phyloP scores from a whole-genome alignment of 1,140 invertebrate species.

The Drosophila pruinosa region DNA sequence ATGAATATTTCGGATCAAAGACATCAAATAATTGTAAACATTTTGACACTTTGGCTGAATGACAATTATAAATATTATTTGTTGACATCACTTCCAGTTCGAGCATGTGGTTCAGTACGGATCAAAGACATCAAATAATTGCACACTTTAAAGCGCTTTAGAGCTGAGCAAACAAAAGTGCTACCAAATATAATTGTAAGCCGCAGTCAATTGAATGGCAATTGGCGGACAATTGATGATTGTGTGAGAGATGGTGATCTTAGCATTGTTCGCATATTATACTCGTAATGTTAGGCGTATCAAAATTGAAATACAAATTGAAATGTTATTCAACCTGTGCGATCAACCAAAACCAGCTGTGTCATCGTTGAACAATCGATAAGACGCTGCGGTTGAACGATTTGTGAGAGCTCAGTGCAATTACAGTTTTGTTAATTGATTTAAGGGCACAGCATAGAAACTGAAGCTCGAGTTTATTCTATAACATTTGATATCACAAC shows the following conservation, averaged over 20 bases:
- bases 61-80: not conserved
- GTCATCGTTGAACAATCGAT: constrained; percentile 8
- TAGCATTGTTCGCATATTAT: constrained; percentile 19
- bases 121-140: constrained; percentile 55
- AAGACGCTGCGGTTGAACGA: not conserved
- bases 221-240: constrained; percentile 30
- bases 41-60: not conserved
- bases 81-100: constrained; percentile 31
- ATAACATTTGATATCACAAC: too few relatives aligned
- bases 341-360: constrained; percentile 10
- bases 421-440: too few relatives aligned
- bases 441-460: too few relatives aligned
- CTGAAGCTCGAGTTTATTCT: too few relatives aligned
- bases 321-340: constrained; percentile 70
- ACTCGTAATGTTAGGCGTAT: constrained; percentile 19
- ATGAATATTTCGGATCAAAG: too few relatives aligned
- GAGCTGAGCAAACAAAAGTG: constrained; percentile 43
- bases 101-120: not conserved
- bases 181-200: constrained; percentile 19
- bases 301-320: constrained; percentile 2
- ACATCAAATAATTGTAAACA: too few relatives aligned
- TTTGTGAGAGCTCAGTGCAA: too few relatives aligned
- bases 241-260: constrained; percentile 10
- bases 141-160: constrained; percentile 68
- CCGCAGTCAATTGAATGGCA: constrained; percentile 18